Conservation (phyloP, 2,888 invertebrate species). For the Frankliniella intonsa region DNA sequence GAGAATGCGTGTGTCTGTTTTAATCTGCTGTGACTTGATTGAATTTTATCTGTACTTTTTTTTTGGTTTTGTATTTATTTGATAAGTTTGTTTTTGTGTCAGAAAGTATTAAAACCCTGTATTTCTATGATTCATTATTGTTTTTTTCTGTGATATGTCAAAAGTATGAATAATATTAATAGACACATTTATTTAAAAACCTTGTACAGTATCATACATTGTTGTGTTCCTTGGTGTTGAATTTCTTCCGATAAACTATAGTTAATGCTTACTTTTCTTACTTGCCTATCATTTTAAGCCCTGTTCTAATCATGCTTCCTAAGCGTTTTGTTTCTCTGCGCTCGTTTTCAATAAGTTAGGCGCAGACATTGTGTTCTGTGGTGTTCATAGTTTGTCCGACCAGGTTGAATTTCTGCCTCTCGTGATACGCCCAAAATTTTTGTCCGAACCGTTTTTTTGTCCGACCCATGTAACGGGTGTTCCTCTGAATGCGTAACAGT, state of each 20-base stretch:
- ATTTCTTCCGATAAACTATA: constrained; percentile 22
- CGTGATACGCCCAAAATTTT: no score
- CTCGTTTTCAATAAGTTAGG: no score
- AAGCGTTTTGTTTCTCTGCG: no score
- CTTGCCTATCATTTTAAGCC: neutral
- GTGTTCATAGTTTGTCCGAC: no score
- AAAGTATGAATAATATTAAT: constrained; percentile 19
- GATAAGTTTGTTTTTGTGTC: constrained; percentile 28
- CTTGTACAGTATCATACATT: constrained; percentile 18
- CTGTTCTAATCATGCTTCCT: neutral
- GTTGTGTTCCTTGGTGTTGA: constrained; percentile 24
- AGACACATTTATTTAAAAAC: constrained; percentile 14
- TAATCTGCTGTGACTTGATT: constrained; percentile 15
- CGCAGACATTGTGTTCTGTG: no score
- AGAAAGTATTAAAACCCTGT: constrained; percentile 29
- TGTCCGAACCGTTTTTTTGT: no score
- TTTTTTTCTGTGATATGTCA: constrained; percentile 24
- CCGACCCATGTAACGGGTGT: no score
- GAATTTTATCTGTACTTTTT: neutral
- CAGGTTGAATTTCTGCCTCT: no score
- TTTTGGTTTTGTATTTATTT: neutral
- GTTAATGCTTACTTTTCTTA: neutral
- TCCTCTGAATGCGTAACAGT: no score
- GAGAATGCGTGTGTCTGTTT: neutral
- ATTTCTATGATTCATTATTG: constrained; percentile 21